Evolutionary conservation across 1,140 invertebrate species (phyloP).

Genomic region (Rhopalosiphum maidis): DNA sequence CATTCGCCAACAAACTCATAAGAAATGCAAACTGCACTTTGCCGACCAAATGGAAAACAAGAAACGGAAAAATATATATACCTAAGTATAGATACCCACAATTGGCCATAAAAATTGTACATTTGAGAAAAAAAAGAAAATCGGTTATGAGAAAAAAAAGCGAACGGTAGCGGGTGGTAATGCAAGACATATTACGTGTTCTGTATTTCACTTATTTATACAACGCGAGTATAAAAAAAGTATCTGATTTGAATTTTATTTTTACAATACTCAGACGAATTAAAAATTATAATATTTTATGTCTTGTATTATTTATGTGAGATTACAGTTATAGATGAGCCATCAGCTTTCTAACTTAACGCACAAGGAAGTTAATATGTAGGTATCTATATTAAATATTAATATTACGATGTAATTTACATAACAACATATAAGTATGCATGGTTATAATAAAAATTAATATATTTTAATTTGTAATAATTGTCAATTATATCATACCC

Average conservation of each 20-base stretch:
- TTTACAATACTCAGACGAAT: not conserved
- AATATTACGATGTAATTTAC: not conserved
- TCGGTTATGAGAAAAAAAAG: not conserved
- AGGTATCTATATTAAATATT: not conserved
- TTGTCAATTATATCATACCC: not conserved
- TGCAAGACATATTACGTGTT: not conserved
- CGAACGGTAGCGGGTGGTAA: not conserved
- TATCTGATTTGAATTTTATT: not conserved
- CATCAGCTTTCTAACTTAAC: not conserved
- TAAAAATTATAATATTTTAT: not conserved
- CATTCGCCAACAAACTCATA: conserved; percentile 33
- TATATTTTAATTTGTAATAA: not conserved
- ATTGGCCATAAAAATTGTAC: conserved; percentile 26
- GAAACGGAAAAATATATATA: not conserved
- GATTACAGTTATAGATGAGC: not conserved
- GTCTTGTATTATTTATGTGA: not conserved
- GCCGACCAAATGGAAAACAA: conserved; percentile 32
- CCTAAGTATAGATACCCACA: not conserved
- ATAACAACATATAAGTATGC: not conserved
- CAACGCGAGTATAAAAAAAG: not conserved
- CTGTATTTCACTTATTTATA: not conserved
- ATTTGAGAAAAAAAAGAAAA: conserved; percentile 8
- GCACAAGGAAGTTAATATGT: not conserved
- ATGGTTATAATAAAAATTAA: not conserved
- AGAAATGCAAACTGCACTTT: conserved; percentile 55